A percentile compares a stretch with the other conserved stretches of the same genome.
Evolutionary conservation across 2,888 invertebrate genomes (phyloP).

Genomic region (Ophion ellenae): DNA sequence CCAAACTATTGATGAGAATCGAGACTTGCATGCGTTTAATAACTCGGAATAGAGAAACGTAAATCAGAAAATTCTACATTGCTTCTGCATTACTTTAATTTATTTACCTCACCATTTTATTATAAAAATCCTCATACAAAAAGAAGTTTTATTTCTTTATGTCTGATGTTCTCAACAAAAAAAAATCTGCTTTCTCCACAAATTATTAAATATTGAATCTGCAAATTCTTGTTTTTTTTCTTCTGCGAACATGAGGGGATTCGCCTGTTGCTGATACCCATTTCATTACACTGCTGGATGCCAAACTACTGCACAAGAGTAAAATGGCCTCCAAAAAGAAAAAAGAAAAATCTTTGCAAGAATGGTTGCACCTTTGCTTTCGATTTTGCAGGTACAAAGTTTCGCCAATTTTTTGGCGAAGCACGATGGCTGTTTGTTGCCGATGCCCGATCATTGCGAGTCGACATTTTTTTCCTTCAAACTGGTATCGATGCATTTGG

Average conservation of each 20-base stretch:
- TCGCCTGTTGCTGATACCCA: neutral
- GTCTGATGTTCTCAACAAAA: neutral
- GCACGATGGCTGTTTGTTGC: slow-evolving; percentile 93
- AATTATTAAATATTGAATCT: neutral
- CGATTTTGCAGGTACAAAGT: slow-evolving; percentile 75
- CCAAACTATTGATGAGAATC: no score
- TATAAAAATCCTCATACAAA: neutral
- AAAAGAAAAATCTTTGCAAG: neutral
- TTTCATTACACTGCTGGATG: neutral
- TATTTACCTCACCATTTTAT: neutral
- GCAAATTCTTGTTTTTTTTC: neutral
- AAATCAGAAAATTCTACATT: no score
- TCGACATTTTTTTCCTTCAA: slow-evolving; percentile 95
- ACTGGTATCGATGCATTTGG: slow-evolving; percentile 91
- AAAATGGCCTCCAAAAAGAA: neutral
- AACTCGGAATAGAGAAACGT: no score
- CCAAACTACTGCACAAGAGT: neutral
- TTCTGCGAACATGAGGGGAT: no score
- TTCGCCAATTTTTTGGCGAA: slow-evolving; percentile 85
- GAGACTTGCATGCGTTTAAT: no score
- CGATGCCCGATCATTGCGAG: slow-evolving; percentile 90
- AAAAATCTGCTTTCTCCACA: neutral
- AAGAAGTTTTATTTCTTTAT: neutral
- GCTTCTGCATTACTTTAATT: no score
- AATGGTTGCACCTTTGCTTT: neutral